Conservation (phyloP, 2,113 vertebrate species). For the Pogonocichla stellata region DNA sequence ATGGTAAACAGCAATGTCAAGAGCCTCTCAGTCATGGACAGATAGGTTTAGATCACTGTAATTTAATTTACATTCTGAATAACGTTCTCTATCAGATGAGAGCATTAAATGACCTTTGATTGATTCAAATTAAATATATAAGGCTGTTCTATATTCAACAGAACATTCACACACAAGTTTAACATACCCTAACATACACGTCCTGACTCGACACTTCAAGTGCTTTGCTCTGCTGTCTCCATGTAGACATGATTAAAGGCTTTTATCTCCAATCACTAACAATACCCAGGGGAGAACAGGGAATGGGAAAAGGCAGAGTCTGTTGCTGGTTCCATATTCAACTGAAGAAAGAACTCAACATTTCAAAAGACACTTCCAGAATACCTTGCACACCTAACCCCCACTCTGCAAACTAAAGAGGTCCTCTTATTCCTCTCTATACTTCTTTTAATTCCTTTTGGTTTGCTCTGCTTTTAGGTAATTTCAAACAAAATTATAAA, state of each 20-base stretch:
- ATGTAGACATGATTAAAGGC: slow-evolving; percentile 11
- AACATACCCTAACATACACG: slow-evolving; percentile 6
- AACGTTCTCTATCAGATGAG: neutral
- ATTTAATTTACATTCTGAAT: neutral
- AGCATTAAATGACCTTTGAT: neutral
- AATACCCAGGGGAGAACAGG: neutral
- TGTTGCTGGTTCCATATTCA: neutral
- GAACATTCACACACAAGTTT: neutral
- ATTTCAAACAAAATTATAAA: neutral
- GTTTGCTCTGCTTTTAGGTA: neutral
- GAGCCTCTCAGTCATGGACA: neutral
- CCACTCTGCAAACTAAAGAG: neutral
- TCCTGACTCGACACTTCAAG: neutral
- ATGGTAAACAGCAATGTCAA: neutral
- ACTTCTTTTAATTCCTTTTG: neutral
- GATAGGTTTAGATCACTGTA: neutral
- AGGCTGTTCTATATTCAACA: neutral
- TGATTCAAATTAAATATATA: neutral
- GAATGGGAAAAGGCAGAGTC: slow-evolving; percentile 7
- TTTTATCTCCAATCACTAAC: neutral
- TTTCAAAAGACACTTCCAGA: neutral
- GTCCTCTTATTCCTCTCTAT: neutral
- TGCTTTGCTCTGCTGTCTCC: slow-evolving; percentile 2
- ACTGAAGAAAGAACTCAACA: neutral
- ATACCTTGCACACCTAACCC: neutral